phyloP scores from a whole-genome alignment of 2,888 invertebrate genomes.

The Machimus atricapillus region DNA sequence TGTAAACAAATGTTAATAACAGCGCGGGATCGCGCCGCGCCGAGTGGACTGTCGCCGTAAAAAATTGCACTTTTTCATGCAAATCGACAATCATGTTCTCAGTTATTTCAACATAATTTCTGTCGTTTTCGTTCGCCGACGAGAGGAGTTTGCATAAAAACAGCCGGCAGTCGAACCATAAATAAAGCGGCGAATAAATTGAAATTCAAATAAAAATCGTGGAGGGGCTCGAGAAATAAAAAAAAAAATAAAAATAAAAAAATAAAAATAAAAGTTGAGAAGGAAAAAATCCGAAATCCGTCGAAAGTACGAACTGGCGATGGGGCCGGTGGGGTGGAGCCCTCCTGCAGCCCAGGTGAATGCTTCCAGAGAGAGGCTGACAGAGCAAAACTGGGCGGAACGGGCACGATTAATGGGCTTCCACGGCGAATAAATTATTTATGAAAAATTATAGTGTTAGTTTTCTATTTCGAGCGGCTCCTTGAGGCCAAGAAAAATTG shows the following conservation, averaged over 20 bases:
- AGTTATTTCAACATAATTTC: constrained; percentile 37
- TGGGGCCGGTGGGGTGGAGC: not conserved
- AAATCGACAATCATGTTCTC: constrained; percentile 40
- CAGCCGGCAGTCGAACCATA: constrained; percentile 35
- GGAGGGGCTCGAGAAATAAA: not conserved
- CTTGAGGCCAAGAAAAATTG: constrained; percentile 24
- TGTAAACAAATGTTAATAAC: constrained; percentile 3
- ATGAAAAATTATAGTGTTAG: constrained; percentile 41
- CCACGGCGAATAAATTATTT: constrained; percentile 40
- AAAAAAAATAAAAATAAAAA: not conserved
- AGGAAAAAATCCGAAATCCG: constrained; percentile 1
- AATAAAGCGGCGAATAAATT: constrained; percentile 38
- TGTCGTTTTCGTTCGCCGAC: not conserved
- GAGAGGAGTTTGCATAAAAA: constrained; percentile 36
- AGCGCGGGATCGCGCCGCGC: not conserved
- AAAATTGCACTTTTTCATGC: constrained; percentile 41
- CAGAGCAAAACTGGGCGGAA: constrained; percentile 33
- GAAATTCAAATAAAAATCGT: constrained; percentile 40
- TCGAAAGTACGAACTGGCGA: constrained; percentile 2
- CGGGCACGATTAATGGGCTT: constrained; percentile 37
- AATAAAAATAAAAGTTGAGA: not conserved
- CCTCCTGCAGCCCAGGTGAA: constrained; percentile 12
- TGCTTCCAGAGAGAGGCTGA: constrained; percentile 20
- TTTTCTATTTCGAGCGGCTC: constrained; percentile 34
- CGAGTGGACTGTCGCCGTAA: constrained; percentile 25